These are phyloP conservation scores for Sthenelais limicola DNA, from an alignment of 2,888 invertebrate species.

Conservation along the genomic window DNA sequence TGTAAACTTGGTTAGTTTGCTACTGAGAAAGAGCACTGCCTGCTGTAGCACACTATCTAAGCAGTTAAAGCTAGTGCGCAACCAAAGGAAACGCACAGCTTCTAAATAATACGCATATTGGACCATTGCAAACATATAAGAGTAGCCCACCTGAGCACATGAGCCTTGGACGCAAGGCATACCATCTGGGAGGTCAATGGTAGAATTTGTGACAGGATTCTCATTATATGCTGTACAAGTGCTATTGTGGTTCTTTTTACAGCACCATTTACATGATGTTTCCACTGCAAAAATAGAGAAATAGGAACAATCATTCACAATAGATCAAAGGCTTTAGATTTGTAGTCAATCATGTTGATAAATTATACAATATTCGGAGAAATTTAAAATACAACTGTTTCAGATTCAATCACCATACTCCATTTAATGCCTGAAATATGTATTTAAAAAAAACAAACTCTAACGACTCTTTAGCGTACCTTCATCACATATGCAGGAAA, in stretches of 20 bases:
- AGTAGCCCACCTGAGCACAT: slow-evolving; percentile 75
- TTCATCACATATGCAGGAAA: slow-evolving; percentile 97
- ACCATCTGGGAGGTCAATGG: slow-evolving; percentile 56
- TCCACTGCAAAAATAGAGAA: slow-evolving; percentile 78
- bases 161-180: slow-evolving; percentile 94
- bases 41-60: no score
- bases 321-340: background rate
- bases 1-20: no score
- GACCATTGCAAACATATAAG: no score
- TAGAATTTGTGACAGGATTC: background rate
- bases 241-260: slow-evolving; percentile 69
- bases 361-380: background rate
- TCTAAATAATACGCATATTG: no score
- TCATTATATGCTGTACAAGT: slow-evolving; percentile 41
- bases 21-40: no score
- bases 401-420: background rate
- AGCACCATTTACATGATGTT: slow-evolving; percentile 95
- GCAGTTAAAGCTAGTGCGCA: no score
- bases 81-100: no score
- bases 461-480: slow-evolving; percentile 62
- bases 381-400: background rate
- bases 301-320: slow-evolving; percentile 28
- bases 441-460: background rate
- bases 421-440: background rate
- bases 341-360: background rate